These are phyloP conservation scores for Melanotaenia maccullochi DNA, from an alignment of 2,797 vertebrate species.

Conservation along the genomic window DNA sequence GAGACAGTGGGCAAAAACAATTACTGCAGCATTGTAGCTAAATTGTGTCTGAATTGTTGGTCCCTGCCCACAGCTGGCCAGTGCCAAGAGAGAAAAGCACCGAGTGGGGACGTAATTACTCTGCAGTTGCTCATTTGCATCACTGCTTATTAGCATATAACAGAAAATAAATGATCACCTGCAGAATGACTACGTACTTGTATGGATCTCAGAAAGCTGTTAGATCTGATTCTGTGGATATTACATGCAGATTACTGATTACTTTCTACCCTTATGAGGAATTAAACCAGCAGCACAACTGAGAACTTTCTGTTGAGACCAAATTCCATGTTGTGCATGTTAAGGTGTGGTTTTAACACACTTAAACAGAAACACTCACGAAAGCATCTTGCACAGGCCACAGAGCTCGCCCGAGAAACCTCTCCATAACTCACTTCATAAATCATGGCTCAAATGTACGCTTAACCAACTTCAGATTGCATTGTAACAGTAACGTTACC, in stretches of 20 bases:
- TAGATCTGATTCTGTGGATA: constrained; percentile 18
- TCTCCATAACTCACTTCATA: constrained; percentile 67
- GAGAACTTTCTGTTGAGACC: constrained; percentile 21
- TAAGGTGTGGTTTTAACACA: constrained; percentile 38
- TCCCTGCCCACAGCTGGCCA: constrained; percentile 72
- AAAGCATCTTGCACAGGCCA: constrained; percentile 51
- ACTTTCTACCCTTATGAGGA: constrained; percentile 1
- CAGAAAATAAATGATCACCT: constrained; percentile 70
- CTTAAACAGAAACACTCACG: constrained; percentile 65
- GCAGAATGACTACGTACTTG: constrained; percentile 44
- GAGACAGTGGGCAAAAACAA: constrained; percentile 82
- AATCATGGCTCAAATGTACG: constrained; percentile 55
- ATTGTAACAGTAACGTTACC: constrained; percentile 57
- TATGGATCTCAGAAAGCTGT: constrained; percentile 40
- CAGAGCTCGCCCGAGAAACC: constrained; percentile 45
- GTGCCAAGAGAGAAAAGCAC: constrained; percentile 63
- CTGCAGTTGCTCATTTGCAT: constrained; percentile 64
- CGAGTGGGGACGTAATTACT: constrained; percentile 60
- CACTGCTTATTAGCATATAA: constrained; percentile 64
- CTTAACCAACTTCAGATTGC: constrained; percentile 63
- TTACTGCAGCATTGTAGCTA: constrained; percentile 82
- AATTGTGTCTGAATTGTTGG: constrained; percentile 81
- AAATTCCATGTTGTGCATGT: constrained; percentile 23
- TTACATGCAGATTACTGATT: constrained; percentile 41
- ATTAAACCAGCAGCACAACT: background rate